Conservation (phyloP, 2,113 vertebrate genomes). For the Ochotona curzoniae region DNA sequence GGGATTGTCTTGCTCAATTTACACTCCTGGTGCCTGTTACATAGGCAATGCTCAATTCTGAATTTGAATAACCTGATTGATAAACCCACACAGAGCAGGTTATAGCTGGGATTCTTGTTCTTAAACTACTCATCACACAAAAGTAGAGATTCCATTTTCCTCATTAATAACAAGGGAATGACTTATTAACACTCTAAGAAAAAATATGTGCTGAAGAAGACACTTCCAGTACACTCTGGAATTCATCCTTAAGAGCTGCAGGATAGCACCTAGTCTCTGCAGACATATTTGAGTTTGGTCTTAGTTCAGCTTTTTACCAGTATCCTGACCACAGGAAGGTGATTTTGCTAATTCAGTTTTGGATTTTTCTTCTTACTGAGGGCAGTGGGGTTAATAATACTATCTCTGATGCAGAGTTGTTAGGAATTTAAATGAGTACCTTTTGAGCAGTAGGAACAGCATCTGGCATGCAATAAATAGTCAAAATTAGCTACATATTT, state of each 20-base stretch:
- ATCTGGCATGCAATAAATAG: not conserved
- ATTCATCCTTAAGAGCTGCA: not conserved
- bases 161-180: not conserved
- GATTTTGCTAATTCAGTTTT: not conserved
- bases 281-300: not conserved
- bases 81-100: not conserved
- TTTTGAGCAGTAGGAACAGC: not conserved
- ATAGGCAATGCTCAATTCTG: not conserved
- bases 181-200: not conserved
- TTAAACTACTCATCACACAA: not conserved
- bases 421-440: not conserved
- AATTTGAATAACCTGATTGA: not conserved
- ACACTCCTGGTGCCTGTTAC: not conserved
- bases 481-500: conserved; percentile 10
- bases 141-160: not conserved
- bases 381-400: not conserved
- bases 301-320: not conserved
- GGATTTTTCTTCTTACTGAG: not conserved
- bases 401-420: not conserved
- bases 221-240: not conserved
- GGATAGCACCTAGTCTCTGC: not conserved
- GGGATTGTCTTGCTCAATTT: not conserved
- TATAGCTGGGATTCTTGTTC: not conserved
- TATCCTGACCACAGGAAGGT: not conserved
- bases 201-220: not conserved